Base-by-base conservation (phyloP, 1,140 invertebrate species). In the Camponotus pennsylvanicus region DNA sequence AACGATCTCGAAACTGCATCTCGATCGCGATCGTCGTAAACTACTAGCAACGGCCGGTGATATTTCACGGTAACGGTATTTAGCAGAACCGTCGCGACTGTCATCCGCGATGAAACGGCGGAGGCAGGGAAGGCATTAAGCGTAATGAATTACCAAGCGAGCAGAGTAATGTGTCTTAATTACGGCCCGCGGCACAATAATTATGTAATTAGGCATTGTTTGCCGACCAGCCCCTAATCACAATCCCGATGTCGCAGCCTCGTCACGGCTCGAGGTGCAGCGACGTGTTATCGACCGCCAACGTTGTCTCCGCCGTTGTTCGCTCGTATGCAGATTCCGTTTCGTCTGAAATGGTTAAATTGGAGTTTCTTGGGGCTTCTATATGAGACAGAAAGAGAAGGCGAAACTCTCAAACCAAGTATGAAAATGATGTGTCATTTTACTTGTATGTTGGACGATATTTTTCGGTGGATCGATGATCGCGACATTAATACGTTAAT, bases 151-250 rank as follows among this genome's bases (percentile, higher is more conserved):
- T 94, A 94, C 92, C 91, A 92, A 92, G 91, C 90, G 90, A 89
- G 91, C 91, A 92, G 92, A 93, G 93, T 94, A 94, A 95, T 95
- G 93, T 94, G 92, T 94, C 93, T 95, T 95, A 94, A 95, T 95
- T 95, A 95, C 92, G 90, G 89, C 93, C 91, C 91, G 91, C 87
- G 92, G 92, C 92, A 94, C 93, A 94, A 94, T 94, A 94, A 94
- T 94, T 94, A 94, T 94, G 93, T 94, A 94, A 95, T 95, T 94
- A 95, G 92, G 93, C 93, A 94, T 95, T 94, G 94, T 94, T 95
- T 94, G 92, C 92, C 92, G 92, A 93, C 92, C 92, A 87, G 91
- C 89, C 90, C 92, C 92, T 94, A 94, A 94, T 94, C 93, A 94
- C 92, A 93, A 92, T 92, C 86, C 91, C 88, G 88, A 91, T 93